Evolutionary conservation across 1,140 invertebrate species (phyloP).

Genomic region (Ostrea denselamellosa): DNA sequence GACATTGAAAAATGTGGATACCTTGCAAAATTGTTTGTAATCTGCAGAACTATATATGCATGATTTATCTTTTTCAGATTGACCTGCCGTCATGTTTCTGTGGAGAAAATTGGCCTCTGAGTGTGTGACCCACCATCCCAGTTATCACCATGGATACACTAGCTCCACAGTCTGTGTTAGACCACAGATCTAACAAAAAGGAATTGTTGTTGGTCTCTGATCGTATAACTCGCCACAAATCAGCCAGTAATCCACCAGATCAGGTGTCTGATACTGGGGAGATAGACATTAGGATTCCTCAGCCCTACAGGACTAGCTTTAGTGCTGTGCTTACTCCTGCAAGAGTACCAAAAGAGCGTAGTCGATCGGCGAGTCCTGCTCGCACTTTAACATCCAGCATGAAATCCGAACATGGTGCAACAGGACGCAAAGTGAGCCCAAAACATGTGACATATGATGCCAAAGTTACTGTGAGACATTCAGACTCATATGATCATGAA

Average conservation of each 20-base stretch:
- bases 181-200: slow-evolving; percentile 56
- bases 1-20: neutral
- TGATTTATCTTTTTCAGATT: neutral
- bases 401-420: slow-evolving; percentile 53
- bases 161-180: slow-evolving; percentile 66
- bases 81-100: neutral
- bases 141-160: slow-evolving; percentile 60
- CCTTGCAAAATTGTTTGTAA: neutral
- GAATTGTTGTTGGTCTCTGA: slow-evolving; percentile 55
- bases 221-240: slow-evolving; percentile 62
- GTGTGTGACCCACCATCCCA: slow-evolving; percentile 1
- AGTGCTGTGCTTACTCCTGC: slow-evolving; percentile 64
- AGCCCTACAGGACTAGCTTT: slow-evolving; percentile 71
- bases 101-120: neutral
- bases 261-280: slow-evolving; percentile 51
- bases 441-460: slow-evolving; percentile 70
- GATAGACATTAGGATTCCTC: slow-evolving; percentile 64
- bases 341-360: slow-evolving; percentile 58
- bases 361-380: slow-evolving; percentile 63
- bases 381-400: slow-evolving; percentile 56
- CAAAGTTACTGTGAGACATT: slow-evolving; percentile 67
- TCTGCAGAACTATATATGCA: neutral
- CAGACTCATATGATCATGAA: slow-evolving; percentile 66
- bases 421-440: slow-evolving; percentile 57
- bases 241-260: slow-evolving; percentile 52